Evolutionary conservation across 1,140 invertebrate species (phyloP), one percentile per base, ranked within the genome.

Genomic region (Cyrtorhinus lividipennis): DNA sequence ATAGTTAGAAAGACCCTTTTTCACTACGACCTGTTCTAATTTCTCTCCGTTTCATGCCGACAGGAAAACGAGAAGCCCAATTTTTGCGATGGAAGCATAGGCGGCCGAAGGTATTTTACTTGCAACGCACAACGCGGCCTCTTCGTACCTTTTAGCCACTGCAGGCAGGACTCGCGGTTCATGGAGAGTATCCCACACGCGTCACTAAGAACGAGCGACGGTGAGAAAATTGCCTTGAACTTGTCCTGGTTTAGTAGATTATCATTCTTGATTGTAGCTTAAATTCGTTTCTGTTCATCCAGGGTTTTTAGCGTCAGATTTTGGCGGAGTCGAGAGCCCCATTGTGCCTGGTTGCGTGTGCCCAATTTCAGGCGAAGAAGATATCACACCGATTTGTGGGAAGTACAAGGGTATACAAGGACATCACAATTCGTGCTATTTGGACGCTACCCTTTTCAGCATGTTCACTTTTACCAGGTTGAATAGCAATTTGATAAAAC

Each of bases 391-490:
- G 30, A 77, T 85, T 62, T 86, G 82, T 70, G 84, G 87, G 20
- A 88, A 89, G 75, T 86, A 83, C 71, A 78, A 83, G 66, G 94
- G 95, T 1, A 97, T 97, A 68, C 94, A 98, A 76, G 95, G 95
- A 2, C 92, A 97, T 73, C 90, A 95, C 71, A 98, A 98, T 77
- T 97, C 93, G 0, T 98, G 95, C 73, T 98, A 98, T 74, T 77
- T 98, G 63, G 95, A 98, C 74, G 92, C 94, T 1, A 96, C 92
- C 1, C 76, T 98, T 3, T 96, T 96, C 74, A 85, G 90, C 20
- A 98, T 98, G 94, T 98, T 96, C 74, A 88, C 93, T 10, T 96
- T 94, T 73, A 93, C 90, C 0, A 86, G 72, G 73, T 74, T n/a
- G n/a, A n/a, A n/a, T n/a, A n/a, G n/a, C n/a, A n/a, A 69, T n/a